Evolutionary conservation across 2,113 vertebrate species (phyloP), one percentile per base, ranked within the genome.

Genomic region (Malurus elegans): DNA sequence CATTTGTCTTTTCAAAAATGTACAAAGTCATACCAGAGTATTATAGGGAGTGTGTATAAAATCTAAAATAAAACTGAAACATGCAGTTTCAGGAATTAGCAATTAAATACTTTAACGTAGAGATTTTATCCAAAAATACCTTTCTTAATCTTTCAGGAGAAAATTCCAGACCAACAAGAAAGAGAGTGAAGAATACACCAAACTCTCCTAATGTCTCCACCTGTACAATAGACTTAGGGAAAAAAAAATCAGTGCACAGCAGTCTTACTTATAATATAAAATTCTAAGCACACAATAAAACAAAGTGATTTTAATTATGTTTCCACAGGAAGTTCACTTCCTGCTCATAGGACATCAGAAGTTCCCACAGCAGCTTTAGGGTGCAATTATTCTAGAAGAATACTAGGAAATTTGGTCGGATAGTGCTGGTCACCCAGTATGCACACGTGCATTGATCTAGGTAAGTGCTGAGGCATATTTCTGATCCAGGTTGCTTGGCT

Each of bases 161-260:
- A 97, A 99, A 99, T 95, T 99, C 99, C 87, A 99, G 96, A 70
- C 99, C 99, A 57, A 99, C 99, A 57, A 99, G 97, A 94, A 99
- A 99, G n/a, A 99, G 98, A n/a, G 99, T 99, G 91, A 99, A 99
- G 98, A 99, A 99, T 24, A 99, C 99, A 17, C 99, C 99, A 87
- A 99, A 97, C 86, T 99, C 99, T 91, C 99, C 99, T 62, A 99
- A 93, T 0, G 99, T 99, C 95, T 99, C 99, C 97, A 99, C 99
- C 97, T 99, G 99, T 29, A 99, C 99, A 97, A 99, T 99, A 47
- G 99, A 99, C 99, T 99, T 57, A 8, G 12, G 8, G 12, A 92
- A 90, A 38, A 53, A 21, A 24, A 21, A 48, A 73, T 93, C 18
- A 94, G 56, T 69, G 61, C 62, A 57, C 23, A 79, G 23, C 20